Evolutionary conservation across 2,888 invertebrate species (phyloP).

Genomic region (Apamea epomidion): DNA sequence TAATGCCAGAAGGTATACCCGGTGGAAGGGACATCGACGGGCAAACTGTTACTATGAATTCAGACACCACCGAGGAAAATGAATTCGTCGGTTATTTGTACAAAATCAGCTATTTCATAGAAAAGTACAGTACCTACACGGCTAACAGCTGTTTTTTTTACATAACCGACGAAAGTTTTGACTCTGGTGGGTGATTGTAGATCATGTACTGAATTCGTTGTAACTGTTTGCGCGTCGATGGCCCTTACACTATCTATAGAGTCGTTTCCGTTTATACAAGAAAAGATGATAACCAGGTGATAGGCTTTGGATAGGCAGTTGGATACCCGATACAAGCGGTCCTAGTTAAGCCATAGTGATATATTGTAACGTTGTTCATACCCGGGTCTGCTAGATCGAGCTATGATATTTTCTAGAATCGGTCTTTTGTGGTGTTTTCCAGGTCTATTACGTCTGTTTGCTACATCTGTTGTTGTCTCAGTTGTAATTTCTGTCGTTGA

Average conservation of each 20-base stretch:
- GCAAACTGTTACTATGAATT: neutral
- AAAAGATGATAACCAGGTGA: neutral
- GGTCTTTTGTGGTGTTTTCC: slow-evolving; percentile 19
- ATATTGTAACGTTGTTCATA: slow-evolving; percentile 8
- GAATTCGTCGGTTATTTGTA: neutral
- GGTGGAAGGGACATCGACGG: neutral
- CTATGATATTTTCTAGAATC: neutral
- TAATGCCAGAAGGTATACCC: neutral
- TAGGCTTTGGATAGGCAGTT: neutral
- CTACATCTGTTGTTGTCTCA: neutral
- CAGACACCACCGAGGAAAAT: neutral
- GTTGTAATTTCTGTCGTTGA: no score
- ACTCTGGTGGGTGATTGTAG: neutral
- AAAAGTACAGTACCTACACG: neutral
- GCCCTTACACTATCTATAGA: neutral
- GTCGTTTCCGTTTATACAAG: neutral
- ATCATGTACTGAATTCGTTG: neutral
- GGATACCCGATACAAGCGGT: neutral
- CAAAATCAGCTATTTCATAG: neutral
- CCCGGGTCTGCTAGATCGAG: slow-evolving; percentile 23
- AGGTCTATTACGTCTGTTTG: slow-evolving; percentile 35
- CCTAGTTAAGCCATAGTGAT: neutral
- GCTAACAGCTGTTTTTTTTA: neutral
- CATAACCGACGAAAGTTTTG: neutral
- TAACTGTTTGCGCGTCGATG: neutral